These are phyloP conservation scores for Alentia gelatinosa DNA, from an alignment of 2,888 invertebrate species.

Conservation along the genomic window DNA sequence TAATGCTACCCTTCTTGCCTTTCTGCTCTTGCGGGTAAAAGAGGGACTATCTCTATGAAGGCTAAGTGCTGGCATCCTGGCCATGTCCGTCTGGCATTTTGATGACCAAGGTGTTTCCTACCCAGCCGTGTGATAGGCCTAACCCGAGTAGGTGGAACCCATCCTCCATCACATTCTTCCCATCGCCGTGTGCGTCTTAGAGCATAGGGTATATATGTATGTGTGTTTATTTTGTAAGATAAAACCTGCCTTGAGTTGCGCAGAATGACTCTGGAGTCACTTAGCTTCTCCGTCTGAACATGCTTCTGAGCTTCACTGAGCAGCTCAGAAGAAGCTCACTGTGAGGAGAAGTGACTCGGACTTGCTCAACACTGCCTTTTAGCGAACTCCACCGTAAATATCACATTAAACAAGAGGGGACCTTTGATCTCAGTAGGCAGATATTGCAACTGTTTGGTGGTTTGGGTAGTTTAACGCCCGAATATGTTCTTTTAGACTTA, in stretches of 20 bases:
- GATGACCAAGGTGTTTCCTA: neutral
- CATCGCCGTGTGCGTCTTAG: neutral
- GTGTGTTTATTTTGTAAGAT: neutral
- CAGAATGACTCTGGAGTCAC: neutral
- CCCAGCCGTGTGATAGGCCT: neutral
- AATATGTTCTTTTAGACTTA: too few species aligned
- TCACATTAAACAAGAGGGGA: too few species aligned
- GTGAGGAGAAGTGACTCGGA: too few species aligned
- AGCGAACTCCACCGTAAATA: too few species aligned
- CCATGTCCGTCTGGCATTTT: neutral
- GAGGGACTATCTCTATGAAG: neutral
- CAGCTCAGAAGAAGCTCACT: too few species aligned
- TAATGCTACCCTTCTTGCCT: neutral
- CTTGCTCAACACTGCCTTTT: too few species aligned
- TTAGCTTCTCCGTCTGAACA: neutral
- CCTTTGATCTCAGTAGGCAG: too few species aligned
- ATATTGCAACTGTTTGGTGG: too few species aligned
- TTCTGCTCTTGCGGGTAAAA: neutral
- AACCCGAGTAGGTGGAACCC: neutral
- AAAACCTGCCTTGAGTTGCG: neutral
- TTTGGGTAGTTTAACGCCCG: too few species aligned
- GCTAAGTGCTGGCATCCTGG: neutral
- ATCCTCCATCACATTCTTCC: neutral
- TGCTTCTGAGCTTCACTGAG: too few species aligned
- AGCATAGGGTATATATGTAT: neutral